Percentiles rank a stretch among this genome's conserved stretches.
phyloP scores from a whole-genome alignment of 2,888 invertebrate genomes.

The Ectemnius continuus region DNA sequence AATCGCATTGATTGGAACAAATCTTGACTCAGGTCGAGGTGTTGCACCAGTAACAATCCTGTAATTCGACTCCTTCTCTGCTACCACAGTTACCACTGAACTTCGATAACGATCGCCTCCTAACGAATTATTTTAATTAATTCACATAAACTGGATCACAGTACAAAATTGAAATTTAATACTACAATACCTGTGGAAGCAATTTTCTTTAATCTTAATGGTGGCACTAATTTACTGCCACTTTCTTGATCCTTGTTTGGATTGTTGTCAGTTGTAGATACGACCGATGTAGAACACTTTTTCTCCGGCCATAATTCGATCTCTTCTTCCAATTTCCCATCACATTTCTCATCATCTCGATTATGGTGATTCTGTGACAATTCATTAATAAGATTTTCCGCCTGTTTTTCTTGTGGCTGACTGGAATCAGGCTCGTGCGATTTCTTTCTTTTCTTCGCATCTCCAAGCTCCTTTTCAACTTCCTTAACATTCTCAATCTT shows the following conservation, averaged over 20 bases:
- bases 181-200: slow-evolving; percentile 34
- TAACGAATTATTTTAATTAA: slow-evolving; percentile 8
- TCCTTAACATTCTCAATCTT: slow-evolving; percentile 13
- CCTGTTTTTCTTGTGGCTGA: slow-evolving; percentile 18
- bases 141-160: neutral
- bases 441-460: slow-evolving; percentile 36
- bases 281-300: slow-evolving; percentile 16
- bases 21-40: slow-evolving; percentile 37
- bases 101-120: slow-evolving; percentile 17
- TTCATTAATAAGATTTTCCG: slow-evolving; percentile 40
- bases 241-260: slow-evolving; percentile 24
- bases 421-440: slow-evolving; percentile 40
- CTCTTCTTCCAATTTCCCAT: slow-evolving; percentile 1
- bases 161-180: neutral
- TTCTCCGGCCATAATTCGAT: slow-evolving; percentile 25
- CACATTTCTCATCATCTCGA: slow-evolving; percentile 1
- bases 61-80: slow-evolving; percentile 58
- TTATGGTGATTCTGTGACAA: slow-evolving; percentile 25
- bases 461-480: slow-evolving; percentile 17
- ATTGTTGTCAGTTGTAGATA: slow-evolving; percentile 24
- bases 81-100: neutral
- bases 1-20: neutral
- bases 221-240: slow-evolving; percentile 66
- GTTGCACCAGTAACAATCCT: slow-evolving; percentile 62
- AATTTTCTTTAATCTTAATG: slow-evolving; percentile 70